Evolutionary conservation across 2,113 vertebrate genomes (phyloP).

Genomic region (Empidonax alnorum): DNA sequence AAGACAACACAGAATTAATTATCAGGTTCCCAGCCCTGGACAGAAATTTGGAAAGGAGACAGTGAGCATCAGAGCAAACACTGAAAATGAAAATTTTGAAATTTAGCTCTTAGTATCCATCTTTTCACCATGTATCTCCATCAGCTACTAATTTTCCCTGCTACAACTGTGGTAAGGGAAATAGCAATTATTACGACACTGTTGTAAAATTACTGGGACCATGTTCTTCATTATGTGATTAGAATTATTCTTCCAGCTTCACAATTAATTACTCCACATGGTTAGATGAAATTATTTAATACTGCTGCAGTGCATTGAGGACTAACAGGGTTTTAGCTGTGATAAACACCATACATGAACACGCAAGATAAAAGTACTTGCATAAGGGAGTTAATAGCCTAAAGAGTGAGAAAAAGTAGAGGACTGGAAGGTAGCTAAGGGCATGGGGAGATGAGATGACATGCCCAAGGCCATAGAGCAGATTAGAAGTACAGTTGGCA

Average conservation of each 20-base stretch:
- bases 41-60: neutral
- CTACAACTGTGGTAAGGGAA: neutral
- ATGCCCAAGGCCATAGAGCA: neutral
- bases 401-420: neutral
- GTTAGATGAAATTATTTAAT: constrained; percentile 12
- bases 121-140: neutral
- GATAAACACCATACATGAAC: neutral
- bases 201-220: neutral
- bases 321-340: neutral
- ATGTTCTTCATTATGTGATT: neutral
- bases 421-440: neutral
- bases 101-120: neutral
- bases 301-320: neutral
- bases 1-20: neutral
- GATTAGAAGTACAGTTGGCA: neutral
- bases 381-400: neutral
- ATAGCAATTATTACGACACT: neutral
- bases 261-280: neutral
- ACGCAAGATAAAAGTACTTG: neutral
- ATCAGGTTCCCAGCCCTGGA: neutral
- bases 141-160: neutral
- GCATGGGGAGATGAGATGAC: neutral
- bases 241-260: neutral
- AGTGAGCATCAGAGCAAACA: neutral
- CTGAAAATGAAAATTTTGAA: neutral